Evolutionary conservation across 1,140 invertebrate species (phyloP).

Genomic region (Papilio dardanus): DNA sequence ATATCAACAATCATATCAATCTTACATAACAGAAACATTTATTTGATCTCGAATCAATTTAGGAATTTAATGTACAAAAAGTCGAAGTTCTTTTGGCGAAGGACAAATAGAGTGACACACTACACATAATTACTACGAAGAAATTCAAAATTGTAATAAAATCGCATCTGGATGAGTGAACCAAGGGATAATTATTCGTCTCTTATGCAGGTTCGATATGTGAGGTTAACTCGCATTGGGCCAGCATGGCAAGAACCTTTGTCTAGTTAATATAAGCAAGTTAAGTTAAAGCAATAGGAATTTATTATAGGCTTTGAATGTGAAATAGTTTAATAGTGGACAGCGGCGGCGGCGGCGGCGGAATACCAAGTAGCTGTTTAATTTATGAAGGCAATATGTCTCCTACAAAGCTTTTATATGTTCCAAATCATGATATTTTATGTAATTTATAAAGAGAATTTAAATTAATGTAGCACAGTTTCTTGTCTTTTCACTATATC

Average conservation of each 20-base stretch:
- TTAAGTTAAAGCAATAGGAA: background rate
- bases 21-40: background rate
- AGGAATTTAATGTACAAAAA: too few relatives aligned
- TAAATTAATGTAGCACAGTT: background rate
- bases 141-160: too few relatives aligned
- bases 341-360: conserved; percentile 46
- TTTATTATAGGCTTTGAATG: conserved; percentile 45
- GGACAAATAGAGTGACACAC: too few relatives aligned
- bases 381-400: conserved; percentile 23
- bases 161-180: too few relatives aligned
- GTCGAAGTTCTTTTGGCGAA: too few relatives aligned
- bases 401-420: background rate
- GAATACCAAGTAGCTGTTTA: conserved; percentile 53
- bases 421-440: conserved; percentile 12
- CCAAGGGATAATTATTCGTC: too few relatives aligned
- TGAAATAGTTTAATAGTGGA: conserved; percentile 61
- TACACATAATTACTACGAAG: too few relatives aligned
- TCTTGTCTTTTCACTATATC: background rate
- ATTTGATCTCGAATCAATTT: too few relatives aligned
- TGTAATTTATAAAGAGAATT: background rate
- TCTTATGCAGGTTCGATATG: too few relatives aligned
- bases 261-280: background rate
- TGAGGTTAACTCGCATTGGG: too few relatives aligned
- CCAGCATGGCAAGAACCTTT: background rate
- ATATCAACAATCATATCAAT: background rate